Evolutionary conservation across 1,140 invertebrate genomes (phyloP).

Genomic region (Chelonus insularis): DNA sequence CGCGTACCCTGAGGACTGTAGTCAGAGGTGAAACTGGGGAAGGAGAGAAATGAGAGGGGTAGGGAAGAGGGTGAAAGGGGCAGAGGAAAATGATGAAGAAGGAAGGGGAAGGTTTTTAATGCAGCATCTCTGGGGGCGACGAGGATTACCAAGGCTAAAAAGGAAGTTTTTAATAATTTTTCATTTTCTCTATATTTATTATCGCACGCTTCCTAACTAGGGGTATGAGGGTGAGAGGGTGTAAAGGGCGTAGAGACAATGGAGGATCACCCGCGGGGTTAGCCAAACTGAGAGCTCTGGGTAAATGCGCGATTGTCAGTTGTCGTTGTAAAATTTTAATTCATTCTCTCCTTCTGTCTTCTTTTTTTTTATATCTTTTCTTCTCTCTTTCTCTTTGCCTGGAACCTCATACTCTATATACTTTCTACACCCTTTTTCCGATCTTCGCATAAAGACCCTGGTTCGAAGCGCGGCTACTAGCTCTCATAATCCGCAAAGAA

Average conservation of each 20-base stretch:
- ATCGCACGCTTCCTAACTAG: conserved; percentile 58
- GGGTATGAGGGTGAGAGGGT: conserved; percentile 29
- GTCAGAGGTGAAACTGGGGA: conserved; percentile 21
- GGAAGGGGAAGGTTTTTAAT: conserved; percentile 50
- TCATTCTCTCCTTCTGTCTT: conserved; percentile 39
- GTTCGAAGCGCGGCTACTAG: too few species aligned
- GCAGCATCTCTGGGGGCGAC: conserved; percentile 58
- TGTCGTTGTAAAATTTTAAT: conserved; percentile 53
- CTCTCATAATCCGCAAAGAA: too few species aligned
- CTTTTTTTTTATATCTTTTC: conserved; percentile 20
- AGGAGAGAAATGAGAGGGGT: conserved; percentile 7
- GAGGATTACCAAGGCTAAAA: conserved; percentile 60
- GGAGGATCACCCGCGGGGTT: conserved; percentile 43
- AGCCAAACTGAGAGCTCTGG: conserved; percentile 22
- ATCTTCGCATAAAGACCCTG: too few species aligned
- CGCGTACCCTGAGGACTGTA: conserved; percentile 54
- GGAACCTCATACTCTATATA: conserved; percentile 26
- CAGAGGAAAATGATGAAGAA: conserved; percentile 19
- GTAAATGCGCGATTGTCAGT: conserved; percentile 51
- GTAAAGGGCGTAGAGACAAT: conserved; percentile 46
- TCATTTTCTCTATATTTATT: conserved; percentile 63
- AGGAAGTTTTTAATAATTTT: conserved; percentile 63
- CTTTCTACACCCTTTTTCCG: conserved; percentile 27
- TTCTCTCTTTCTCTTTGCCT: conserved; percentile 12
- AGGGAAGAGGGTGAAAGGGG: conserved; percentile 28